Evolutionary conservation across 1,140 invertebrate genomes (phyloP), one percentile per base, ranked within the genome.

Genomic region (Halictus rubicundus): DNA sequence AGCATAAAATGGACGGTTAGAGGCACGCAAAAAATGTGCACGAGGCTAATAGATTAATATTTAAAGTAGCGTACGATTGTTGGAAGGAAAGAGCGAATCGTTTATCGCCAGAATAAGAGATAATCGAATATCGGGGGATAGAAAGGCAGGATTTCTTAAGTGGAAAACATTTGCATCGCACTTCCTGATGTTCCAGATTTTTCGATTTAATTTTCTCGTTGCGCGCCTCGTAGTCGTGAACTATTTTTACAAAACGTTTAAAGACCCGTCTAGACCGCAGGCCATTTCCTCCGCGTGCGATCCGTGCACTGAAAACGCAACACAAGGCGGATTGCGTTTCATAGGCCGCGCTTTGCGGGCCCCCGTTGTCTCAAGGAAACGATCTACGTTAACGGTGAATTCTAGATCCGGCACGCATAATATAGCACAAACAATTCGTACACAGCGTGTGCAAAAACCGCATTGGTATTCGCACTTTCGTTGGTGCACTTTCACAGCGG

Each of bases 391-490:
- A 78, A 78, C 72, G 69, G 69, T 77, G 64, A 68, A 80, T 80
- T 76, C n/a, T 19, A 37, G 27, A 78, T 74, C 52, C 71, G 69
- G 68, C 16, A 73, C 57, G 46, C 25, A 37, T 68, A 82, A 82
- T 72, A 27, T 39, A 25, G 27, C 63, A 32, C 80, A 32, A 61
- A 83, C 49, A 76, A 70, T 54, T 82, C 57, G 72, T 71, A 76
- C 21, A 81, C 59, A 25, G 49, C 23, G 49, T 71, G 60, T 68
- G 70, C 54, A 77, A 78, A 77, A 66, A 81, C 23, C 61, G 74
- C 68, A 57, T 71, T 60, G 73, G 54, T 68, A 81, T 68, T 80
- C 70, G 57, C 64, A 80, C 70, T 71, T 78, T 78, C 66, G 81
- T 81, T 70, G 61, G n/a, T 23, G 27, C 57, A 71, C 66, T 83